These are phyloP conservation scores for Thamnophis elegans DNA, from an alignment of 2,797 vertebrate species.

Conservation along the genomic window DNA sequence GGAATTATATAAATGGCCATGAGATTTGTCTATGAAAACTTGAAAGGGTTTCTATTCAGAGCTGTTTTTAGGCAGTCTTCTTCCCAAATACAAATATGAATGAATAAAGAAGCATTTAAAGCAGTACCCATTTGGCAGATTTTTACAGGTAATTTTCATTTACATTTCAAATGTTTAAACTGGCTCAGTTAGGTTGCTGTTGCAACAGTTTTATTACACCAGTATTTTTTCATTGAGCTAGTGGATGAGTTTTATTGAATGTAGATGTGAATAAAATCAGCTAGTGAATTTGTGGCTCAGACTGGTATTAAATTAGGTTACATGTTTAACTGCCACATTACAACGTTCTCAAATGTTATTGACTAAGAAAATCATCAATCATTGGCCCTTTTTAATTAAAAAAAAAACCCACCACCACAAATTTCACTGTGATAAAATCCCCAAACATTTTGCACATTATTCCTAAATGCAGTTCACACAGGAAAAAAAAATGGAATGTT, in stretches of 20 bases:
- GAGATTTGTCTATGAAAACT: background rate
- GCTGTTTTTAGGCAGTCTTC: background rate
- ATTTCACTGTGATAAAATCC: background rate
- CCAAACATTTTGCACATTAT: background rate
- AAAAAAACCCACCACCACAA: background rate
- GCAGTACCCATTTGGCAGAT: background rate
- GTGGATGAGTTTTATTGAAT: background rate
- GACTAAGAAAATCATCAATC: background rate
- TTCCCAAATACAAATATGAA: background rate
- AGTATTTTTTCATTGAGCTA: background rate
- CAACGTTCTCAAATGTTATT: background rate
- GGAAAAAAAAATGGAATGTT: background rate
- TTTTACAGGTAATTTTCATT: background rate
- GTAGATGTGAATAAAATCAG: background rate
- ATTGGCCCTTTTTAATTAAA: background rate
- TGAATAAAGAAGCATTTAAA: background rate
- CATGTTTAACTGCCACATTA: background rate
- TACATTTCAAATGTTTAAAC: background rate
- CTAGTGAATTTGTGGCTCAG: background rate
- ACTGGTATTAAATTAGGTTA: background rate
- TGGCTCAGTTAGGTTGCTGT: background rate
- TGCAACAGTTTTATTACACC: background rate
- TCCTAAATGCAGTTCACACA: background rate
- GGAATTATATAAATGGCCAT: background rate
- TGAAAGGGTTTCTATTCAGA: background rate